Conservation (phyloP, 2,797 vertebrate species). For the Sylvilagus floridanus region DNA sequence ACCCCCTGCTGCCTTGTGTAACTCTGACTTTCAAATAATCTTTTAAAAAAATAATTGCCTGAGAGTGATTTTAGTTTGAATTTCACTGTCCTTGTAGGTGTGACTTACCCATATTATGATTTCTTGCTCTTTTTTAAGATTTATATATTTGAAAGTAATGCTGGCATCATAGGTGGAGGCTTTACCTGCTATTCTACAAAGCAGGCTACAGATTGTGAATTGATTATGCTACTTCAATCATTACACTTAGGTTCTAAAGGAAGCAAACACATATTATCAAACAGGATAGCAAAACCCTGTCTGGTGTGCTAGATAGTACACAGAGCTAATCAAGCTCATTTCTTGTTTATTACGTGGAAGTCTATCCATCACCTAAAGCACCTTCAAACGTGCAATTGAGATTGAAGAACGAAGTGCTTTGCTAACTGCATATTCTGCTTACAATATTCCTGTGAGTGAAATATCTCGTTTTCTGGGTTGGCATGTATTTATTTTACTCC, state of each 20-base stretch:
- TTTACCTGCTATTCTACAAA: no score
- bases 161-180: no score
- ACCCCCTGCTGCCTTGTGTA: no score
- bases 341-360: constrained; percentile 56
- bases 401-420: constrained; percentile 47
- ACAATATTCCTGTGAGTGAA: neutral
- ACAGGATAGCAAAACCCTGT: neutral
- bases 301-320: neutral
- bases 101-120: neutral
- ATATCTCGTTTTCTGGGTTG: neutral
- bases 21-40: no score
- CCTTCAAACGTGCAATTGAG: constrained; percentile 11
- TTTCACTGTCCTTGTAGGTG: neutral
- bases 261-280: neutral
- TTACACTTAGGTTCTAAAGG: constrained; percentile 49
- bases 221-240: no score
- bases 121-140: neutral
- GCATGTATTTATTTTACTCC: constrained; percentile 48
- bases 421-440: constrained; percentile 8
- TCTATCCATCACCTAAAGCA: neutral
- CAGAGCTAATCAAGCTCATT: constrained; percentile 76
- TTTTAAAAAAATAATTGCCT: neutral
- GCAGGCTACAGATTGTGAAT: no score
- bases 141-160: no score
- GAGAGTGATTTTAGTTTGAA: neutral